Percentiles rank a stretch among this genome's conserved stretches.
Conservation (phyloP, 2,113 vertebrate species). For the Zingel zingel region DNA sequence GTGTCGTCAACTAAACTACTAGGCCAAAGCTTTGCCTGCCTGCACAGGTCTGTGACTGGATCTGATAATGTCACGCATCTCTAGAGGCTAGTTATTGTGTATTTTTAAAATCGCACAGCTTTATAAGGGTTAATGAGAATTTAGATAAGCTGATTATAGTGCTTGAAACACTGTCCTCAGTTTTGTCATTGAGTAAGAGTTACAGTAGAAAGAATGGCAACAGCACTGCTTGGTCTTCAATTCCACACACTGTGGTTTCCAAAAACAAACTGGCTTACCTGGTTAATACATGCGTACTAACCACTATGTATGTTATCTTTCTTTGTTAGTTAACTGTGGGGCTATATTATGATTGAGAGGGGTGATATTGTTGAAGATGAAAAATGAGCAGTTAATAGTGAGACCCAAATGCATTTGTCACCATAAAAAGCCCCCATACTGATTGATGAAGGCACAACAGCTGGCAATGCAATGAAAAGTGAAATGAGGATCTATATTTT, state of each 20-base stretch:
- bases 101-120: not conserved
- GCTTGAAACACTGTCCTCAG: not conserved
- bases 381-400: constrained; percentile 72
- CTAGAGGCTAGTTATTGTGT: not conserved
- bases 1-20: not conserved
- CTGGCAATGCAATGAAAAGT: constrained; percentile 72
- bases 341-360: constrained; percentile 65
- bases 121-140: not conserved
- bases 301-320: constrained; percentile 29
- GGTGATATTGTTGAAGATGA: constrained; percentile 66
- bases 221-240: not conserved
- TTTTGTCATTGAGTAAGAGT: not conserved
- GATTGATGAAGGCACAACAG: constrained; percentile 75
- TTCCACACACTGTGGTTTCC: not conserved
- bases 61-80: not conserved
- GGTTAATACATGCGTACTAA: constrained; percentile 1
- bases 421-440: constrained; percentile 62
- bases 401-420: constrained; percentile 74
- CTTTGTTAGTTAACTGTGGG: constrained; percentile 40
- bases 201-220: not conserved
- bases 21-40: constrained; percentile 4
- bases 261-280: constrained; percentile 3
- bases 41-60: not conserved
- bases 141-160: constrained; percentile 3
- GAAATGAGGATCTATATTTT: constrained; percentile 70